phyloP scores from a whole-genome alignment of 1,140 invertebrate genomes.

The Papilio xuthus region DNA sequence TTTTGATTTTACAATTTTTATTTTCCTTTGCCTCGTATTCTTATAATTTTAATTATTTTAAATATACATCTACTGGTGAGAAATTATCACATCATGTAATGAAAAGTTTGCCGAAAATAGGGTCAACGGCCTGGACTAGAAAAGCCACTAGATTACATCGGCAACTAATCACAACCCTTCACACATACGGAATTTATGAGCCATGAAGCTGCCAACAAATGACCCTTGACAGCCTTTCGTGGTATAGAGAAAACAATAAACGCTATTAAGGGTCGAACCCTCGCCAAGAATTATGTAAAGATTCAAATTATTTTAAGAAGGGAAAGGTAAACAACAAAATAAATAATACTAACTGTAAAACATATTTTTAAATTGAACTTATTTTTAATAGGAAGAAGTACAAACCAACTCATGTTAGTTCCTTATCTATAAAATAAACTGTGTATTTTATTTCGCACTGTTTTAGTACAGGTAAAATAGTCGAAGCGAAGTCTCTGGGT shows the following conservation, averaged over 20 bases:
- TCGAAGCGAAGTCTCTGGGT: conserved; percentile 16
- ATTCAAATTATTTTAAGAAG: background rate
- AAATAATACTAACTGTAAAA: background rate
- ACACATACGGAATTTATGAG: conserved; percentile 63
- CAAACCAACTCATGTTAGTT: background rate
- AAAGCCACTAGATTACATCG: conserved; percentile 15
- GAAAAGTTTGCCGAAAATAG: background rate
- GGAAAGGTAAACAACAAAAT: background rate
- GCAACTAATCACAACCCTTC: conserved; percentile 56
- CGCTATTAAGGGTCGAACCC: conserved; percentile 37
- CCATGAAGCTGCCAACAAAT: conserved; percentile 71
- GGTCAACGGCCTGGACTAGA: background rate
- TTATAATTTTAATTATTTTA: background rate
- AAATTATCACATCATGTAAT: background rate
- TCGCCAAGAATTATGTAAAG: background rate
- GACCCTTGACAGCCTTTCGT: conserved; percentile 73
- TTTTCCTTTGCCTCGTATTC: background rate
- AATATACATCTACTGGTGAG: background rate
- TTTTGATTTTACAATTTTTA: background rate
- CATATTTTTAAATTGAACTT: background rate
- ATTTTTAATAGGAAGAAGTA: background rate
- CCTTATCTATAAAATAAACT: background rate
- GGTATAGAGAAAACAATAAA: conserved; percentile 65
- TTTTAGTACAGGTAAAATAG: conserved; percentile 15
- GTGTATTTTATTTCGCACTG: background rate